Base-by-base conservation (phyloP, 2,888 invertebrate genomes). In the Hipparchia semele region DNA sequence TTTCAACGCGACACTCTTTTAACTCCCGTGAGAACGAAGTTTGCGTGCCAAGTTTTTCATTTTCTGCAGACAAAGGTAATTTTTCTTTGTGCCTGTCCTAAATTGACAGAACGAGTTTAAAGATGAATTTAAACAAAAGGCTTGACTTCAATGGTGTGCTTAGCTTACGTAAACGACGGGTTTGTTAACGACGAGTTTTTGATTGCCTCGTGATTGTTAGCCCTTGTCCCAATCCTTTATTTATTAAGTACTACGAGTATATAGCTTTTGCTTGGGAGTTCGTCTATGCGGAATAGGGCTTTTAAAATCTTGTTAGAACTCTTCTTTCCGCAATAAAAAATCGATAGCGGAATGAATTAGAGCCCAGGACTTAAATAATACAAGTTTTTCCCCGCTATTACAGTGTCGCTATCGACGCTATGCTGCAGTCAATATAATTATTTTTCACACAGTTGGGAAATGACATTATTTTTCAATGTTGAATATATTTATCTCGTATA, bases 61-160 rank as follows among this genome's bases (percentile, higher is more conserved):
- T 75, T 64, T 72, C 70, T 56, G 49, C 70, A 66, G 70, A 71
- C 73, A 69, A 73, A 69, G 73, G 69, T 68, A 69, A 75, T 70
- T 75, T 71, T 73, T 73, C 71, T 67, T 71, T 61, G 71, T 75
- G 13, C 59, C 72, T 70, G 69, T 70, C 69, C 70, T 67, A 70
- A 75, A 75, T 72, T 75, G 73, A 73, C 71, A 71, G 66, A 68
- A 75, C 64, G 70, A 72, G 72, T 72, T 73, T 59, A 68, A 60
- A 59, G 58, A 51, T 56, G 68, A 70, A 73, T 59, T 73, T 71
- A 68, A 71, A 74, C 71, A 71, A 61, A 62, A 49, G 64, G 13
- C 62, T 62, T 23, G 10, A 13, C 45, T 10, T 23, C 23, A 8
- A 61, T n/a, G 53, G 53, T 9, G 39, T 61, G 10, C 49, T n/a